Percentiles rank a stretch among this genome's conserved stretches.
Conservation (phyloP, 2,113 vertebrate species). For the Leucoraja erinaceus region DNA sequence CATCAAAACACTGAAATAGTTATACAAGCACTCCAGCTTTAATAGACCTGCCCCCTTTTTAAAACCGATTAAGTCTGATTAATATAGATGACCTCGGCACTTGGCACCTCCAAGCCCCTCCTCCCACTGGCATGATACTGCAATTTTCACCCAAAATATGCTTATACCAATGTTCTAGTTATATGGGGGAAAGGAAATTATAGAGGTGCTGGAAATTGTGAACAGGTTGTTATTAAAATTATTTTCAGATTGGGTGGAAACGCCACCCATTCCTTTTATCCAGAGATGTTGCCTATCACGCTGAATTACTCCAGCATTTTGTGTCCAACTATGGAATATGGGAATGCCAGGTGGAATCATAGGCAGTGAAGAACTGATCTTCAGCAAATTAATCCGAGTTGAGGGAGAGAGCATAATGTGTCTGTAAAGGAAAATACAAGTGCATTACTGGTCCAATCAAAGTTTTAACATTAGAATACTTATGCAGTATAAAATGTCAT, state of each 20-base stretch:
- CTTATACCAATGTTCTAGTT: no score
- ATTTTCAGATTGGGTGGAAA: no score
- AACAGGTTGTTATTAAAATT: neutral
- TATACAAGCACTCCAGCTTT: neutral
- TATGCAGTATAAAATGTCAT: neutral
- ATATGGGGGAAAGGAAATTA: no score
- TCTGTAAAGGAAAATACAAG: neutral
- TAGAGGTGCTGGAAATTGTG: neutral
- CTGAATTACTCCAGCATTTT: no score
- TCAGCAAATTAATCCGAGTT: no score
- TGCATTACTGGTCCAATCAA: neutral
- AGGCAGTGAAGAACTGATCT: no score
- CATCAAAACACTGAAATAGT: neutral
- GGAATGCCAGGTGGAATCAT: no score
- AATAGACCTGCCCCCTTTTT: neutral
- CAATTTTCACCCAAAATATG: neutral
- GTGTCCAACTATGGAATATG: no score
- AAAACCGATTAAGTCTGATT: neutral
- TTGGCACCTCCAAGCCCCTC: neutral
- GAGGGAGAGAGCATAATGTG: no score
- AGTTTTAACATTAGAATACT: neutral
- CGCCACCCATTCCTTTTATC: no score
- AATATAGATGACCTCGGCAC: neutral
- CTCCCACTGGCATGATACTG: neutral
- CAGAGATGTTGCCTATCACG: no score